phyloP scores from a whole-genome alignment of 1,140 invertebrate genomes.

The Anastrepha obliqua region DNA sequence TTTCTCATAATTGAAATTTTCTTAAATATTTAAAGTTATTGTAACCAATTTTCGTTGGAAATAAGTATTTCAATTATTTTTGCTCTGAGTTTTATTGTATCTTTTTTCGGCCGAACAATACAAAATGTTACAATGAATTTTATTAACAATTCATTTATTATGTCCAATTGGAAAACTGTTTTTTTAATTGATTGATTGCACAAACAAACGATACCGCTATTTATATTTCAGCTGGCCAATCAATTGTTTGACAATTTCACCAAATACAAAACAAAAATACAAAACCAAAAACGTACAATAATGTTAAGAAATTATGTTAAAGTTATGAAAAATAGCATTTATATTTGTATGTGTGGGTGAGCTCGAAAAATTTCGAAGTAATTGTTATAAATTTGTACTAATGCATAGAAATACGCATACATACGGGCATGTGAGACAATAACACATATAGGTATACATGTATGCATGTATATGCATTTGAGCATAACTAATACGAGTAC shows the following conservation, averaged over 20 bases:
- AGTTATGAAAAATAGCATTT: background rate
- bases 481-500: background rate
- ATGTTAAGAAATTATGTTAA: background rate
- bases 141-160: background rate
- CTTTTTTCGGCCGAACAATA: too few relatives aligned
- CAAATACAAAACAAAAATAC: background rate
- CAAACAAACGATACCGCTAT: background rate
- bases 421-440: too few relatives aligned
- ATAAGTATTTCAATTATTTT: background rate
- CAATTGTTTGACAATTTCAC: constrained; percentile 20
- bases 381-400: background rate
- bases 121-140: too few relatives aligned
- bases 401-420: background rate
- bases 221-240: constrained; percentile 14
- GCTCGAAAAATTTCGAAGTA: background rate
- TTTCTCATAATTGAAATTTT: background rate
- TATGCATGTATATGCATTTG: background rate
- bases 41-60: background rate
- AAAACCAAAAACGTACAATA: background rate
- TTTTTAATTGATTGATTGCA: constrained; percentile 26
- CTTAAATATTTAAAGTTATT: background rate
- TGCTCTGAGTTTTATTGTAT: background rate
- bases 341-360: background rate
- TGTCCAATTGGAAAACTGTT: background rate
- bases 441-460: background rate